Conservation (phyloP, 2,113 vertebrate species). For the Eudyptes chrysolophus region DNA sequence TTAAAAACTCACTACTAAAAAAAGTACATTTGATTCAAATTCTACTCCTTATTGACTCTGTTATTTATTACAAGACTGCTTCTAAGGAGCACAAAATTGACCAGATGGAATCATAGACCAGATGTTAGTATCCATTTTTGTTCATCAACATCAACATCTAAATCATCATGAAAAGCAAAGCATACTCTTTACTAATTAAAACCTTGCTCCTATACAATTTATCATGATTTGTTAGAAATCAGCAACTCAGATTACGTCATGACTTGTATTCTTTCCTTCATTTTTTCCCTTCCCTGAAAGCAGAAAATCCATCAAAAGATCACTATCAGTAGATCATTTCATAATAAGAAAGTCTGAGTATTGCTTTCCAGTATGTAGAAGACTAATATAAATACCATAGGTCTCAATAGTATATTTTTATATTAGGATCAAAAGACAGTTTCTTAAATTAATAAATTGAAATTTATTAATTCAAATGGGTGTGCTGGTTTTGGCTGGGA, state of each 20-base stretch:
- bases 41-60: neutral
- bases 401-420: neutral
- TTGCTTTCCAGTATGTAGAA: neutral
- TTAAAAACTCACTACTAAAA: neutral
- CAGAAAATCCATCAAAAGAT: neutral
- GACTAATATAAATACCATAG: neutral
- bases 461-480: neutral
- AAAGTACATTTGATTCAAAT: neutral
- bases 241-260: neutral
- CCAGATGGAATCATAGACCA: neutral
- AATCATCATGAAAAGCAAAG: neutral
- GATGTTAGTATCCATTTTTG: neutral
- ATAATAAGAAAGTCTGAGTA: neutral
- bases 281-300: neutral
- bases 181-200: neutral
- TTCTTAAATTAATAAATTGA: neutral
- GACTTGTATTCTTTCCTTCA: neutral
- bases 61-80: neutral
- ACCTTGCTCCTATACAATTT: neutral
- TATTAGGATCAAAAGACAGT: neutral
- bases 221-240: neutral
- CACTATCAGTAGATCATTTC: neutral
- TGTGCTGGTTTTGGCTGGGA: neutral
- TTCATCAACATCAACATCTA: neutral
- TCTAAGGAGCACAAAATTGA: neutral